A percentile compares a stretch with the other conserved stretches of the same genome.
phyloP scores from a whole-genome alignment of 2,797 vertebrate genomes.

The Myotis findleyi region DNA sequence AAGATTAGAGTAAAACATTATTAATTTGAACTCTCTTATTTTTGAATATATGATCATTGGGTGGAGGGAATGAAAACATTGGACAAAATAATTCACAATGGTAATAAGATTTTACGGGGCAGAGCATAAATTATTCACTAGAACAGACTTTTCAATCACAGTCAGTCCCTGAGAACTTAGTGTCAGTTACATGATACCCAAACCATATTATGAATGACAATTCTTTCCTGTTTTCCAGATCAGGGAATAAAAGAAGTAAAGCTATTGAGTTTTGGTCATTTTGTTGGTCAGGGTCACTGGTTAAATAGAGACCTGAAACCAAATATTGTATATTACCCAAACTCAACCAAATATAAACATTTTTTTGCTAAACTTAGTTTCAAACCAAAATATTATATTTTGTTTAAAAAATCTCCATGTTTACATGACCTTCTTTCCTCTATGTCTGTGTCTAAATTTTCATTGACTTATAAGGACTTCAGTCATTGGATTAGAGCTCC shows the following conservation, averaged over 20 bases:
- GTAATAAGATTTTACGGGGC: neutral
- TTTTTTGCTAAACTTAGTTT: neutral
- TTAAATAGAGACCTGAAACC: neutral
- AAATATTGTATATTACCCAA: neutral
- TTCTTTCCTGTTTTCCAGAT: neutral
- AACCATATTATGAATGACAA: neutral
- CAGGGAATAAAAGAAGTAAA: neutral
- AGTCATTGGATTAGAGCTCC: neutral
- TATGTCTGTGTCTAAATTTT: neutral
- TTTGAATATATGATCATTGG: slow-evolving; percentile 18
- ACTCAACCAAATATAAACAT: slow-evolving; percentile 22
- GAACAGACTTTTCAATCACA: neutral
- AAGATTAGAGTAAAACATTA: slow-evolving; percentile 38
- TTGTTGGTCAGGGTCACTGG: neutral
- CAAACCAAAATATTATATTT: neutral
- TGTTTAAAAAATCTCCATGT: neutral
- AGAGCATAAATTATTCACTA: neutral
- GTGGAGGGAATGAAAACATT: neutral
- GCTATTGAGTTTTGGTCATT: neutral
- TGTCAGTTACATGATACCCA: neutral
- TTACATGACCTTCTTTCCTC: neutral
- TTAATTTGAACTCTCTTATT: slow-evolving; percentile 45
- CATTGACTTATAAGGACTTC: neutral
- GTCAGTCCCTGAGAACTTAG: neutral
- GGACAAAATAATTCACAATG: slow-evolving; percentile 19